These are phyloP conservation scores for Lampris megalopsis DNA, from an alignment of 2,113 vertebrate genomes.

Conservation along the genomic window DNA sequence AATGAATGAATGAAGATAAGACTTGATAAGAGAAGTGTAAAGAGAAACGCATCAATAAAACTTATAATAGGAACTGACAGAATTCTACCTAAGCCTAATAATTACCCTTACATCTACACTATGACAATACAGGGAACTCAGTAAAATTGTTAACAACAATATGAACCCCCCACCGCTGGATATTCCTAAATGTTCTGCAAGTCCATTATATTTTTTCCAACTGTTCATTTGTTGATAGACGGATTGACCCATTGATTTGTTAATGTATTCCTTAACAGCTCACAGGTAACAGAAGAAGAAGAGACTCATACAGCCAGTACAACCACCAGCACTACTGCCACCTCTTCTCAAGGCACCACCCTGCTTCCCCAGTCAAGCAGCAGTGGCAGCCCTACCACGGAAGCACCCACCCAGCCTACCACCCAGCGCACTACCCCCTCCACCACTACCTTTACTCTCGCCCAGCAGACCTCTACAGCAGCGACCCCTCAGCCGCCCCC, in stretches of 20 bases:
- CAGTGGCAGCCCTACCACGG: constrained; percentile 23
- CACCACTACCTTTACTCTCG: constrained; percentile 41
- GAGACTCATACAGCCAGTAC: constrained; percentile 30
- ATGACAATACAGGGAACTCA: too few species aligned
- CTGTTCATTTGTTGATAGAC: too few species aligned
- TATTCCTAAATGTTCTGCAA: too few species aligned
- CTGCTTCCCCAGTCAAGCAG: constrained; percentile 39
- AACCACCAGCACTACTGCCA: constrained; percentile 23
- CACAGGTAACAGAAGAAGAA: constrained; percentile 59
- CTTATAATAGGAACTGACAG: too few species aligned
- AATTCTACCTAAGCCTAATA: too few species aligned
- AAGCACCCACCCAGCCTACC: constrained; percentile 27
- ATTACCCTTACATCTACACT: too few species aligned
- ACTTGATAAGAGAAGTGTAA: too few species aligned
- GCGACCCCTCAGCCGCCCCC: constrained; percentile 18
- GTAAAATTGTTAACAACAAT: too few species aligned
- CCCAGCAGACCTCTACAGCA: constrained; percentile 33
- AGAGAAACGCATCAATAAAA: too few species aligned
- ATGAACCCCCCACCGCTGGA: too few species aligned
- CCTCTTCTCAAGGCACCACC: constrained; percentile 32
- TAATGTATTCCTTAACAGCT: constrained; percentile 39
- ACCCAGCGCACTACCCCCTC: constrained; percentile 4
- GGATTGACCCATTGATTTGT: not conserved
- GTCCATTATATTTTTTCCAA: too few species aligned
- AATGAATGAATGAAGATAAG: too few species aligned